phyloP scores from a whole-genome alignment of 2,113 vertebrate genomes.

The Tonatia bakeri region DNA sequence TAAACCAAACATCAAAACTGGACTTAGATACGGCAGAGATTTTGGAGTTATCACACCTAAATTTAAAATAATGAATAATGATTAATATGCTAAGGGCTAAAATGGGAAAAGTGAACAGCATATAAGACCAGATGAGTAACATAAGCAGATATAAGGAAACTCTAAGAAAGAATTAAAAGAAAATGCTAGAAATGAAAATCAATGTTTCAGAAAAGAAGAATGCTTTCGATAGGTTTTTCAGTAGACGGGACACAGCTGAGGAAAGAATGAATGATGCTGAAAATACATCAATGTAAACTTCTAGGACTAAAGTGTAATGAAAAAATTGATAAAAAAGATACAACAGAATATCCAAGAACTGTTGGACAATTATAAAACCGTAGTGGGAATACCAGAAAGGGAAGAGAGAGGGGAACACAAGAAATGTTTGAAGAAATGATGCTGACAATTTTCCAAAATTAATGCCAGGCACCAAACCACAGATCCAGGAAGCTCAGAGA shows the following conservation, averaged over 20 bases:
- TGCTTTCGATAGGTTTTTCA: not conserved
- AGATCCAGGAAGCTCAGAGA: not conserved
- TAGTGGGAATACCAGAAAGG: not conserved
- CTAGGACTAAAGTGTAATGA: not conserved
- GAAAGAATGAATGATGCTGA: not conserved
- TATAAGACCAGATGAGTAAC: not conserved
- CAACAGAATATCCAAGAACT: conserved; percentile 2
- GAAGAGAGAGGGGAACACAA: not conserved
- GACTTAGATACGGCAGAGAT: not conserved
- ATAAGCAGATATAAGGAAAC: not conserved
- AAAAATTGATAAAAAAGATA: not conserved
- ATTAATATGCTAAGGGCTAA: not conserved
- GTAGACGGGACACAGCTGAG: not conserved
- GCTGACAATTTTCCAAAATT: not conserved
- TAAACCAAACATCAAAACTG: not conserved
- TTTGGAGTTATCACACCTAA: not conserved
- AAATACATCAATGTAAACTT: not conserved
- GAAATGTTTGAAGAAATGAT: not conserved
- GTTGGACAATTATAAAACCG: not conserved
- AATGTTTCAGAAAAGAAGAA: not conserved
- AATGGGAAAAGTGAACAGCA: not conserved
- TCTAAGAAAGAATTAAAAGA: not conserved
- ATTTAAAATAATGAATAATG: conserved; percentile 26
- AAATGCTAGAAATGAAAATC: not conserved
- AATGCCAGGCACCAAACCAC: not conserved